Percentiles rank a stretch among this genome's conserved stretches.
phyloP scores from a whole-genome alignment of 2,113 vertebrate genomes.

The Solenodon paradoxus region DNA sequence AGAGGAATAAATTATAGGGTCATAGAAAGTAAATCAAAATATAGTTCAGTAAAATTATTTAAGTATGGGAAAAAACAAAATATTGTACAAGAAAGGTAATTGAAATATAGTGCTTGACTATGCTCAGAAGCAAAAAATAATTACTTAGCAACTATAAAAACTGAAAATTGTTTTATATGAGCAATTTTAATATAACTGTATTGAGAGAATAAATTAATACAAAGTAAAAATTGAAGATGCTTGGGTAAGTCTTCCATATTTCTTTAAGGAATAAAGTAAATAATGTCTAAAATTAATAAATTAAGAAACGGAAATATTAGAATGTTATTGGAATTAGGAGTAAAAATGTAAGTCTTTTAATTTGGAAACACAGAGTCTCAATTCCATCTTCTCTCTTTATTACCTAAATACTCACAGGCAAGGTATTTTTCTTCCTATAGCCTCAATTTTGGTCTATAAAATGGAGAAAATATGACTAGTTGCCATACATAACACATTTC shows the following conservation, averaged over 20 bases:
- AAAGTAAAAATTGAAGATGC: background rate
- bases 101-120: slow-evolving; percentile 22
- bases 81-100: background rate
- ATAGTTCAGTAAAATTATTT: background rate
- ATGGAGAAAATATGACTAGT: background rate
- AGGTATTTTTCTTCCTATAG: background rate
- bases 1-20: background rate
- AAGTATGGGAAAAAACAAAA: background rate
- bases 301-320: background rate
- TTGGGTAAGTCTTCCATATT: background rate
- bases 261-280: background rate
- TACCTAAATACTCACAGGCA: background rate
- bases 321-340: background rate
- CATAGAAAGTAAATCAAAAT: background rate
- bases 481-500: background rate
- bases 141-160: background rate
- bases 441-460: background rate
- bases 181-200: background rate
- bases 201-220: background rate
- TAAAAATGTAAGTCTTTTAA: background rate
- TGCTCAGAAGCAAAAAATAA: background rate
- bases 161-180: slow-evolving; percentile 21
- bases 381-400: background rate
- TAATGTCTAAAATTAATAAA: slow-evolving; percentile 12
- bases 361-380: background rate